Percentiles rank a stretch among this genome's conserved stretches.
phyloP scores from a whole-genome alignment of 2,888 invertebrate genomes.

The Protonemura montana region DNA sequence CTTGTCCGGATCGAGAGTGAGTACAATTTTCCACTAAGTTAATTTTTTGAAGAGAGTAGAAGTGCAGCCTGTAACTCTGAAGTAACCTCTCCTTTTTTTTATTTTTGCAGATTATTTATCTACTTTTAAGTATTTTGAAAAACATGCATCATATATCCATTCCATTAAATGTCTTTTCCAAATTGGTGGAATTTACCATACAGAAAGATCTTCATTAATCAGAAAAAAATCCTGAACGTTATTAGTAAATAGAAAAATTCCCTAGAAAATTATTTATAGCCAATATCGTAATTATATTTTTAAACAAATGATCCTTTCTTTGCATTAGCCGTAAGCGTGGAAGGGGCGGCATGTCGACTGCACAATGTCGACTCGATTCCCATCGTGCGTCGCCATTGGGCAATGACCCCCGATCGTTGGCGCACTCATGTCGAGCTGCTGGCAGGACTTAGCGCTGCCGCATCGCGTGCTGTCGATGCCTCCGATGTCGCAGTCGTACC shows the following conservation, averaged over 20 bases:
- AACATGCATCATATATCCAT: too few relatives aligned
- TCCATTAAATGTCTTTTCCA: too few relatives aligned
- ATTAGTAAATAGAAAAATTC: too few relatives aligned
- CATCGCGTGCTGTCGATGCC: constrained; percentile 48
- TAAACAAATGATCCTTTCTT: not conserved
- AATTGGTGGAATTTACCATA: too few relatives aligned
- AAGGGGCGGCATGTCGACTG: constrained; percentile 64
- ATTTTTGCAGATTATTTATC: too few relatives aligned
- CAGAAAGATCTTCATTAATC: too few relatives aligned
- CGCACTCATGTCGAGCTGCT: constrained; percentile 55
- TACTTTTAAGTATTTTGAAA: too few relatives aligned
- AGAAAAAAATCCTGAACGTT: too few relatives aligned
- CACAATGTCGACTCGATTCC: constrained; percentile 52
- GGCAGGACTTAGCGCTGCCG: constrained; percentile 50
- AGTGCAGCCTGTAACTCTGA: too few relatives aligned
- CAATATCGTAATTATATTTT: constrained; percentile 20
- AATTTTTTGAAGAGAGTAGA: too few relatives aligned
- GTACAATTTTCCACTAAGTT: constrained; percentile 54
- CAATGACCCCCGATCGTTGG: constrained; percentile 55
- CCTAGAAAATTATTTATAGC: too few relatives aligned
- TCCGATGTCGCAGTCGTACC: constrained; percentile 32
- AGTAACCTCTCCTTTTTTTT: too few relatives aligned
- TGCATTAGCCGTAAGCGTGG: constrained; percentile 65
- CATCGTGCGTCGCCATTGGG: constrained; percentile 42
- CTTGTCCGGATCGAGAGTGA: constrained; percentile 81